Evolutionary conservation across 2,888 invertebrate species (phyloP).

Genomic region (Chironomus riparius): DNA sequence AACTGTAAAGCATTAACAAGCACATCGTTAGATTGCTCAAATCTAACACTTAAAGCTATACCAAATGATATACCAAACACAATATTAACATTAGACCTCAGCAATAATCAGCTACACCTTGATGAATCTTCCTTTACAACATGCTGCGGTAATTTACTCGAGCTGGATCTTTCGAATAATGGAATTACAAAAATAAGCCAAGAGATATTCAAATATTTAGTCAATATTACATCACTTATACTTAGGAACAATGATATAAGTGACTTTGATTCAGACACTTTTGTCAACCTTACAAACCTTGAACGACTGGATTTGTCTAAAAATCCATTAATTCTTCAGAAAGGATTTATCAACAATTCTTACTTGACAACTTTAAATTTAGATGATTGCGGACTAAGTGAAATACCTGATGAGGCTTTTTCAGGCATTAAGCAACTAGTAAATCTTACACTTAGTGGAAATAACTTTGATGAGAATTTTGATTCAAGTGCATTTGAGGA

Average conservation of each 20-base stretch:
- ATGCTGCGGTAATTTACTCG: not conserved
- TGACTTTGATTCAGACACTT: not conserved
- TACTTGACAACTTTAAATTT: conserved; percentile 37
- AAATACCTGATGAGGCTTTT: conserved; percentile 39
- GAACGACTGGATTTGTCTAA: conserved; percentile 38
- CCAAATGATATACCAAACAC: conserved; percentile 6
- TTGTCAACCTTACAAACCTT: not conserved
- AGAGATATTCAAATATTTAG: not conserved
- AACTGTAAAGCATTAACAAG: not conserved
- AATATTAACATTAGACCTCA: not conserved
- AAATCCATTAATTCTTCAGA: conserved; percentile 35
- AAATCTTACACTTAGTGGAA: conserved; percentile 38
- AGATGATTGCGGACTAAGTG: conserved; percentile 38
- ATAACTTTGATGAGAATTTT: conserved; percentile 40
- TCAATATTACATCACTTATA: not conserved
- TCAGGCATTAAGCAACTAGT: conserved; percentile 37
- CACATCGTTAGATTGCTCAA: conserved; percentile 7
- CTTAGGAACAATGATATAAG: not conserved
- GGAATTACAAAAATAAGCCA: not conserved
- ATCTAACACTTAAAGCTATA: not conserved
- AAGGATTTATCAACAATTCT: conserved; percentile 38
- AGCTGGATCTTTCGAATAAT: conserved; percentile 15
- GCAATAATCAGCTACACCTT: not conserved
- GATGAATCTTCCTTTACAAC: not conserved
- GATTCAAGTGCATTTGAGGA: conserved; percentile 40